Evolutionary conservation across 2,888 invertebrate species (phyloP).

Genomic region (Cryptosula pallasiana): DNA sequence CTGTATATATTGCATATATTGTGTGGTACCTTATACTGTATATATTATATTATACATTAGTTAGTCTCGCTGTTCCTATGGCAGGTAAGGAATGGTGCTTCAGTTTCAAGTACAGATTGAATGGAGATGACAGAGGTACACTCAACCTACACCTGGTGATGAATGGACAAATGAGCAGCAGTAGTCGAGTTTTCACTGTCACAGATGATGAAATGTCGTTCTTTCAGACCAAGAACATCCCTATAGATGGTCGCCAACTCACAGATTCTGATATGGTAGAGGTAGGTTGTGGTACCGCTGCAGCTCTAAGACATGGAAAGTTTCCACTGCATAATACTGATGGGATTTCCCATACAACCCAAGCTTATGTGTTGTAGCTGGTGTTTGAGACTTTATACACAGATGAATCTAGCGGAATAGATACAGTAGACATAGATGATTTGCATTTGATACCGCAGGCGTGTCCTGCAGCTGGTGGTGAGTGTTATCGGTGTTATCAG

Average conservation of each 20-base stretch:
- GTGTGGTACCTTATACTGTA: no score
- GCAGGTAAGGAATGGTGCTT: conserved; percentile 20
- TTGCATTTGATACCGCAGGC: conserved; percentile 1
- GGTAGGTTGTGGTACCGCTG: no score
- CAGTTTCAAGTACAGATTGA: conserved; percentile 22
- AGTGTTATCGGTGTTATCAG: no score
- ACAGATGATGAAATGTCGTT: conserved; percentile 7
- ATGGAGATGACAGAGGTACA: conserved; percentile 1
- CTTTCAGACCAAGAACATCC: not conserved
- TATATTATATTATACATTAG: no score
- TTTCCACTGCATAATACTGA: no score
- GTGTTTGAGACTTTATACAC: conserved; percentile 11
- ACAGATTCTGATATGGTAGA: conserved; percentile 21
- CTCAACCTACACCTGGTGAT: conserved; percentile 4
- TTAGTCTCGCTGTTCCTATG: no score
- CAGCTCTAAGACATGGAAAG: no score
- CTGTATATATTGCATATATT: no score
- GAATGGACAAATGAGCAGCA: not conserved
- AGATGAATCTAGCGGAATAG: not conserved
- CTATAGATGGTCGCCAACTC: not conserved
- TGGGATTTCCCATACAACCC: no score
- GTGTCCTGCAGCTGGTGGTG: not conserved
- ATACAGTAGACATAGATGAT: conserved; percentile 14
- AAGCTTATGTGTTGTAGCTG: not conserved
- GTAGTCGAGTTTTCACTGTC: not conserved